Base-by-base conservation (phyloP, 2,113 vertebrate genomes). In the Ariopsis seemanni region DNA sequence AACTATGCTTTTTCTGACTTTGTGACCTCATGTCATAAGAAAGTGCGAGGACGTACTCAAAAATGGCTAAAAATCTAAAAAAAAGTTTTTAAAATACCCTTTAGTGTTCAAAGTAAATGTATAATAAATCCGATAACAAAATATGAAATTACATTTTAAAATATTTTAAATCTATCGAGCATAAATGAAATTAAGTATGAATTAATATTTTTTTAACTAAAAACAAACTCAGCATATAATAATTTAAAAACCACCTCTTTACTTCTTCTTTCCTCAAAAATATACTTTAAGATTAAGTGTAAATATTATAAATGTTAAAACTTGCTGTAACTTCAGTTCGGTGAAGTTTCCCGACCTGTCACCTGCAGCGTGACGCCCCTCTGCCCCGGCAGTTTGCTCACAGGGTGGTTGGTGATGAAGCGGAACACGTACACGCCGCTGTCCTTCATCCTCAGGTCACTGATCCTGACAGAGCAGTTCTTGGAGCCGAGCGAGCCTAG, bases 371-470 rank as follows among this genome's bases (percentile, higher is more conserved):
- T 92, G 9, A 94, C 0, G 0, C 95, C 94, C 1, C 30, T 91
- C 91, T 95, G 94, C 67, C 63, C 91, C 0, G 94, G 94, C 88
- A 95, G 92, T 89, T 95, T 95, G 87, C 92, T 89, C 30, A 89
- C 89, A 0, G 90, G 89, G 60, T 95, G 94, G 86, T 87, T 90
- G 2, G 93, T 94, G 90, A 95, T 92, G 83, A 95, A 91, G 83
- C 95, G 93, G 81, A 95, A 95, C 50, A 95, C 91, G 0, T 95
- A 95, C 0, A 89, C 85, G 10, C 93, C 93, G 1, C 93, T 95
- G 91, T 95, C 95, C 0, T 92, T 93, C 77, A 12, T n/a, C n/a
- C 65, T 92, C 81, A 95, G 74, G 22, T 93, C 77, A 8, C 91
- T 92, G 84, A 95, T 95, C 86, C 58, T 91, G 78, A 95, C 89